Evolutionary conservation across 2,113 vertebrate species (phyloP).

Genomic region (Papio anubis): DNA sequence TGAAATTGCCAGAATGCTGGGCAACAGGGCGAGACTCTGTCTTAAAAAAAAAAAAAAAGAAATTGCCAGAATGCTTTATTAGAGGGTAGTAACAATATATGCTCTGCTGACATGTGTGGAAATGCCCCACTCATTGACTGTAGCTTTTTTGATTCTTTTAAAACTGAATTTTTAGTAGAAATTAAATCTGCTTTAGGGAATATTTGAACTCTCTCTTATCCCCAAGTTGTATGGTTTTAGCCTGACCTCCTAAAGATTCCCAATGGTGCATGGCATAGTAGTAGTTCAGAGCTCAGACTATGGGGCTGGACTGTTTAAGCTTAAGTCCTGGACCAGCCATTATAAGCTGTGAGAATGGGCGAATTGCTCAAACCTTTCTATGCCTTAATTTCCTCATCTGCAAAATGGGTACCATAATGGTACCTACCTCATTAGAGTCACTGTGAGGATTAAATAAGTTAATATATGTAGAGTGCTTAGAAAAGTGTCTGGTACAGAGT

Average conservation of each 20-base stretch:
- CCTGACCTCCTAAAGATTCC: background rate
- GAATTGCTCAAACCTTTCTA: background rate
- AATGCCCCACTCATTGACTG: background rate
- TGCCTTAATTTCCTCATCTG: background rate
- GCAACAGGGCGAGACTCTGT: too few species aligned
- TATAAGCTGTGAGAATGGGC: background rate
- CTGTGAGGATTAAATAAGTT: background rate
- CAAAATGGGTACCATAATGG: background rate
- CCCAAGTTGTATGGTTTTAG: background rate
- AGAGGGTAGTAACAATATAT: background rate
- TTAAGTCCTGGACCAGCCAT: background rate
- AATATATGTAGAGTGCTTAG: fast-evolving
- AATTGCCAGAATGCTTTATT: background rate
- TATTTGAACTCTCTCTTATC: background rate
- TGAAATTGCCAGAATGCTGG: background rate
- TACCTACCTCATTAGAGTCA: background rate
- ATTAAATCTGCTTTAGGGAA: background rate
- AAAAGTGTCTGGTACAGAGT: background rate
- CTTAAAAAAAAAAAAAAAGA: too few species aligned
- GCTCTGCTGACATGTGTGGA: background rate
- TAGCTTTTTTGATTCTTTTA: background rate
- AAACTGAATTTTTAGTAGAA: background rate
- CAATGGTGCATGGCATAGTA: background rate
- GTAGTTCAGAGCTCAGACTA: background rate
- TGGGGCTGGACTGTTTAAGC: background rate